Percentiles rank a stretch among this genome's conserved stretches.
phyloP scores from a whole-genome alignment of 2,888 invertebrate species.

The Cinara cedri region DNA sequence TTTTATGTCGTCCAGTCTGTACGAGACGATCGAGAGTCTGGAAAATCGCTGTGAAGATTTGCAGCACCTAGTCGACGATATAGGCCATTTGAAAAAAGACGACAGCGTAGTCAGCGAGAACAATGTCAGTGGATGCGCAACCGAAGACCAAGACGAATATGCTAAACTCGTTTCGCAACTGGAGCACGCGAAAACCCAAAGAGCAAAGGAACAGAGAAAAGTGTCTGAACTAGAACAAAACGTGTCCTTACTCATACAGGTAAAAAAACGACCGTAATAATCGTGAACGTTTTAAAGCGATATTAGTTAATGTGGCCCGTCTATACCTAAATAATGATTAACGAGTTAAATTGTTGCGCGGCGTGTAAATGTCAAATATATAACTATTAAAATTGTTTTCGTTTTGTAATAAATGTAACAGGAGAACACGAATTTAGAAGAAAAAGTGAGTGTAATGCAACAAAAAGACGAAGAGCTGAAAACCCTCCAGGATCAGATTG shows the following conservation, averaged over 20 bases:
- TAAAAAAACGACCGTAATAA: constrained; percentile 63
- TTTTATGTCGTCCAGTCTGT: constrained; percentile 66
- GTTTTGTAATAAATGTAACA: constrained; percentile 62
- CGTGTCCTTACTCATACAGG: constrained; percentile 72
- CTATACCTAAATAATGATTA: too few species aligned
- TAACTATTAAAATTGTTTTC: too few species aligned
- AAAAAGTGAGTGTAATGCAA: constrained; percentile 71
- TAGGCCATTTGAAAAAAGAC: constrained; percentile 42
- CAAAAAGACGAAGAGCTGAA: constrained; percentile 78
- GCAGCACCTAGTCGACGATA: constrained; percentile 74
- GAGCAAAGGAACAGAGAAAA: constrained; percentile 74
- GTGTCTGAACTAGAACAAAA: constrained; percentile 80
- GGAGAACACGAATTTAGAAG: constrained; percentile 75
- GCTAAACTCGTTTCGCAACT: constrained; percentile 57
- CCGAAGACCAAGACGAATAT: constrained; percentile 39
- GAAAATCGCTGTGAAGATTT: constrained; percentile 85
- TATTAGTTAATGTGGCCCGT: too few species aligned
- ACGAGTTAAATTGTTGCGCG: too few species aligned
- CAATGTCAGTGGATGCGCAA: background rate
- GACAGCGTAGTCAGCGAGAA: constrained; percentile 16
- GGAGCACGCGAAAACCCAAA: constrained; percentile 67
- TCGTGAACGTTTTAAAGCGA: background rate
- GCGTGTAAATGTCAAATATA: too few species aligned
- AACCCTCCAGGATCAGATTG: constrained; percentile 82
- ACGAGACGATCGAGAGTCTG: constrained; percentile 77